Base-by-base conservation (phyloP, 2,113 vertebrate genomes). In the Thalassoma bifasciatum region DNA sequence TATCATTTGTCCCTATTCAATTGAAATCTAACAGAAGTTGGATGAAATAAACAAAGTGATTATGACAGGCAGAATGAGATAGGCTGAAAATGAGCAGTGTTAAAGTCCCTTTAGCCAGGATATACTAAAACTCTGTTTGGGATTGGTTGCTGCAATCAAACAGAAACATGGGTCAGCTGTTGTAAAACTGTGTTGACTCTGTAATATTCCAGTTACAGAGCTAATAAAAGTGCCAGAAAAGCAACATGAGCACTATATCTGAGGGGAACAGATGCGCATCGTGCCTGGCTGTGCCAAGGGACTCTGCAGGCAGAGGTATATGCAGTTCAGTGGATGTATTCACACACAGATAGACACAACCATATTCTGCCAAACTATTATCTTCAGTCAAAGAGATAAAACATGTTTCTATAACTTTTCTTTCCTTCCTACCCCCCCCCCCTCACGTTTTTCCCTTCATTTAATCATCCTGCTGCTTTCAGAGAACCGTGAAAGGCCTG, bases 171-270 rank as follows among this genome's bases (percentile, higher is more conserved):
- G 72, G 63, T 62, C 59, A 38, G 44, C 54, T 59, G 71, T 73
- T 60, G 47, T 76, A 82, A 71, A 81, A 57, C 30, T 51, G n/a
- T 77, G 66, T 80, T 69, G 61, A 77, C 70, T 75, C 59, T 79
- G 61, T 70, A 59, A 68, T 75, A 70, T 63, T 81, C 53, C 49
- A 9, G 57, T 50, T 66, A 61, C 36, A 47, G 52, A 79, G 50
- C 54, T 53, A 72, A 67, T 59, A 79, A 70, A 81, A 83, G 16
- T 34, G 42, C 34, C 22, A 40, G 23, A 64, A 61, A 62, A 60
- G 34, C 49, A 71, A 51, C 42, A 40, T 2, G 52, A 72, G 12
- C 17, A 4, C 24, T 81, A 81, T 79, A 75, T 59, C 68, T 65
- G 54, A 34, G n/a, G 10, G 40, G 46, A 66, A 76, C 53, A 70